These are phyloP conservation scores for Sinocyclocheilus grahami DNA, from an alignment of 2,113 vertebrate species.

Conservation along the genomic window DNA sequence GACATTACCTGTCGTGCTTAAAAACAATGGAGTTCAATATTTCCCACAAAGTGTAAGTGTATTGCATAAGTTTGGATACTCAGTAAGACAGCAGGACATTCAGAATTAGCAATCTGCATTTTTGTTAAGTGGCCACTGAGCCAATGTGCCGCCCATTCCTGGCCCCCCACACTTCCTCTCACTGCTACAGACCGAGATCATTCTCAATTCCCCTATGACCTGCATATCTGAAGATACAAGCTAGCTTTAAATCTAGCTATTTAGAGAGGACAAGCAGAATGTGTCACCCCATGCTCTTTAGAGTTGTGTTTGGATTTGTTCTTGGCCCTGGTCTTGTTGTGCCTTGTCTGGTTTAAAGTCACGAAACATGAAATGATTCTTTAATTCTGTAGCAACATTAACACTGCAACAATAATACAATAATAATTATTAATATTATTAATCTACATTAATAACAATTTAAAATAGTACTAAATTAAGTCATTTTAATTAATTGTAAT, in stretches of 20 bases:
- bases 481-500: no score
- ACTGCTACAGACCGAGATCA: conserved; percentile 3
- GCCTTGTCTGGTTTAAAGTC: neutral
- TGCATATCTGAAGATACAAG: conserved; percentile 33
- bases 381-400: neutral
- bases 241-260: neutral
- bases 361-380: neutral
- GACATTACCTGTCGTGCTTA: no score
- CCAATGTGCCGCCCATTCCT: neutral
- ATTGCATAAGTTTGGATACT: neutral
- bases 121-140: neutral
- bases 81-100: neutral
- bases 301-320: neutral
- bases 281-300: neutral
- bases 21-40: neutral
- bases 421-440: no score
- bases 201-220: conserved; percentile 21
- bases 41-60: neutral
- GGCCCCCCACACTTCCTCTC: conserved; percentile 14
- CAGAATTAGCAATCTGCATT: neutral
- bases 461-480: no score
- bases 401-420: neutral
- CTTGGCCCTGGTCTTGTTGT: neutral
- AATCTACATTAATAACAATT: no score
- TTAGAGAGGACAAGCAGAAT: neutral